These are phyloP conservation scores for Drosophila kepulauana DNA, from an alignment of 1,140 invertebrate genomes.

Conservation along the genomic window DNA sequence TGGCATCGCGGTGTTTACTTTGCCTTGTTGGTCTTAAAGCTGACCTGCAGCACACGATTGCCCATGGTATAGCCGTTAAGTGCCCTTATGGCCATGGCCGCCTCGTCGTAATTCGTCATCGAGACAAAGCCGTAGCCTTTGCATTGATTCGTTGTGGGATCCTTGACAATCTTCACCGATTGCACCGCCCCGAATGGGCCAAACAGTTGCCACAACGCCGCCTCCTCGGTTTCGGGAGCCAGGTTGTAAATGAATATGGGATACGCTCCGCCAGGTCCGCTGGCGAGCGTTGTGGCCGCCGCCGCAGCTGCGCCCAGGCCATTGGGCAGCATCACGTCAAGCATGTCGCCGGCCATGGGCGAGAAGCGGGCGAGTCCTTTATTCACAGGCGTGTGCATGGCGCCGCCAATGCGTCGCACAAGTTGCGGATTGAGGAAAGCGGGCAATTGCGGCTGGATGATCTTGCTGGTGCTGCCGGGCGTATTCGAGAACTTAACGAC, in stretches of 20 bases:
- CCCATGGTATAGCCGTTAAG: constrained; percentile 98
- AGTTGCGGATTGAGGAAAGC: constrained; percentile 87
- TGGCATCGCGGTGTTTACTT: constrained; percentile 85
- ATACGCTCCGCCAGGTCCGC: constrained; percentile 91
- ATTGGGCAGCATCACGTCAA: constrained; percentile 92
- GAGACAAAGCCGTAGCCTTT: constrained; percentile 99
- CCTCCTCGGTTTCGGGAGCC: constrained; percentile 98
- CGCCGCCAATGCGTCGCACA: constrained; percentile 86
- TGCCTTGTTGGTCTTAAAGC: constrained; percentile 97
- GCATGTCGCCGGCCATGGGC: constrained; percentile 92
- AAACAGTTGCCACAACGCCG: constrained; percentile 99
- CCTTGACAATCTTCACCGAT: constrained; percentile 98
- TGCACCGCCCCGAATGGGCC: constrained; percentile 99
- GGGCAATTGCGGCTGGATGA: constrained; percentile 83
- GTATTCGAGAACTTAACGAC: constrained; percentile 88
- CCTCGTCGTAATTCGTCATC: constrained; percentile 99
- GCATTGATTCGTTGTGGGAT: constrained; percentile 99
- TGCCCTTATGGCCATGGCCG: constrained; percentile 98
- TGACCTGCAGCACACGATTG: constrained; percentile 98
- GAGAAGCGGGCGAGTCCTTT: constrained; percentile 95
- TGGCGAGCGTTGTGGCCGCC: constrained; percentile 88
- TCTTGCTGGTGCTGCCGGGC: constrained; percentile 87
- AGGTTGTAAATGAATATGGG: constrained; percentile 99
- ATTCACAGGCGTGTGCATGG: constrained; percentile 95
- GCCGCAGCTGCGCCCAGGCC: constrained; percentile 90